Percentiles rank a stretch among this genome's conserved stretches.
Evolutionary conservation across 2,113 vertebrate genomes (phyloP).

Genomic region (Pachypanchax playfairii): DNA sequence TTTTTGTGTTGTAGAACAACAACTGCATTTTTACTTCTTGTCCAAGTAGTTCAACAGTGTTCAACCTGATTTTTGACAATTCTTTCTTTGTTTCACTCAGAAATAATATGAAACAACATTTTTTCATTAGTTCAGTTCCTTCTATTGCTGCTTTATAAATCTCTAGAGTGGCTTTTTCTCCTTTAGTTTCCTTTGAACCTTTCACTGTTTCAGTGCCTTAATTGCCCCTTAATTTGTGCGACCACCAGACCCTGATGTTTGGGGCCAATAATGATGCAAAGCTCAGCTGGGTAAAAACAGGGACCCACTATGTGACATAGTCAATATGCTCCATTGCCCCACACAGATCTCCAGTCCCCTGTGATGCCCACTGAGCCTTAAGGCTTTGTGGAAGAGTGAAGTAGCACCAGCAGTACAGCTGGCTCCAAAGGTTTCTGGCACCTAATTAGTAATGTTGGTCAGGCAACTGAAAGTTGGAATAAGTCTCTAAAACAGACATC

Average conservation of each 20-base stretch:
- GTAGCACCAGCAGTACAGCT: constrained; percentile 24
- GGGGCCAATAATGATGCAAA: constrained; percentile 60
- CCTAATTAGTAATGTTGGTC: constrained; percentile 63
- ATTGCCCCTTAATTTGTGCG: constrained; percentile 79
- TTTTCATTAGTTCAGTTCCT: constrained; percentile 53
- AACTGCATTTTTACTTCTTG: not conserved
- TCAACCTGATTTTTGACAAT: constrained; percentile 25
- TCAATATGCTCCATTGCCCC: constrained; percentile 49
- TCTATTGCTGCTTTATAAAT: constrained; percentile 50
- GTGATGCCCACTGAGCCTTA: constrained; percentile 41
- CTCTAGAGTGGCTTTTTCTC: constrained; percentile 50
- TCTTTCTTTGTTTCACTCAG: constrained; percentile 35
- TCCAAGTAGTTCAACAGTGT: not conserved
- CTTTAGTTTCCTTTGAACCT: constrained; percentile 65
- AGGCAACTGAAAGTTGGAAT: constrained; percentile 37
- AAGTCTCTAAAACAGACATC: constrained; percentile 55
- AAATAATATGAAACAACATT: constrained; percentile 9
- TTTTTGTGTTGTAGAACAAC: constrained; percentile 8
- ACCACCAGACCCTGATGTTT: constrained; percentile 72
- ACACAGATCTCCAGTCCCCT: constrained; percentile 41
- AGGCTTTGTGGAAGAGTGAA: constrained; percentile 24
- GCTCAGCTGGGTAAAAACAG: constrained; percentile 70
- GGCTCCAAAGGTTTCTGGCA: constrained; percentile 36
- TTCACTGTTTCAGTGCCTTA: constrained; percentile 64
- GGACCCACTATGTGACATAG: constrained; percentile 58